Conservation (phyloP, 1,140 invertebrate species). For the Nasonia giraulti region DNA sequence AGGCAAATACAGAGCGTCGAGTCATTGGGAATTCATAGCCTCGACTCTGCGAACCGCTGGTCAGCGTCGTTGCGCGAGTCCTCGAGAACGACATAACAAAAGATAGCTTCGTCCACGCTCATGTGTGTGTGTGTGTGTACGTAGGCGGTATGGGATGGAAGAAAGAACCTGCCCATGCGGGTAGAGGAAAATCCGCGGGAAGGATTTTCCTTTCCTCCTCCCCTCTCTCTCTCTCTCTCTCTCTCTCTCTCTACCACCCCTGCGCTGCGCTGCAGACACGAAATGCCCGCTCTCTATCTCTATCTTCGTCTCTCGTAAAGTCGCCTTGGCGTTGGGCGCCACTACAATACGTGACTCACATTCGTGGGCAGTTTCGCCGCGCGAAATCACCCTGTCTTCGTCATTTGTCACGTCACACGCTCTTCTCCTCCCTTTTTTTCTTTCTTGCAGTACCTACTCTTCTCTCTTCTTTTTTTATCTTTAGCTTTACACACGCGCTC, state of each 20-base stretch:
- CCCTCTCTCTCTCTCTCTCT: background rate
- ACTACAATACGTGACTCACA: constrained; percentile 51
- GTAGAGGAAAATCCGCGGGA: constrained; percentile 27
- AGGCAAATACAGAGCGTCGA: background rate
- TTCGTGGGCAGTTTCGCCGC: constrained; percentile 30
- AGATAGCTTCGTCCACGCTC: background rate
- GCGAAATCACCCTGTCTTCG: constrained; percentile 43
- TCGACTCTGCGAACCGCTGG: background rate
- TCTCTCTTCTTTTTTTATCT: background rate
- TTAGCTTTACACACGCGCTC: background rate
- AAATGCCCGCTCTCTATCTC: constrained; percentile 2
- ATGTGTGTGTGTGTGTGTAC: background rate
- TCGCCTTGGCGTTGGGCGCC: constrained; percentile 3
- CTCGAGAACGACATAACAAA: constrained; percentile 8
- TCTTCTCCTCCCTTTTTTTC: background rate
- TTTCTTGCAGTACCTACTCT: no score
- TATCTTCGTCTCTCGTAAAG: constrained; percentile 36
- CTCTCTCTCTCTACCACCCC: background rate
- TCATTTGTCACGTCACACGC: constrained; percentile 45
- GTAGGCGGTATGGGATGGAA: background rate
- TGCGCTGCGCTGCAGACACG: background rate
- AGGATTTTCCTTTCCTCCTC: background rate
- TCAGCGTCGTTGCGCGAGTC: background rate
- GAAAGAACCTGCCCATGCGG: background rate
- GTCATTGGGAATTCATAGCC: constrained; percentile 44